These are phyloP conservation scores for Coelopa pilipes DNA, from an alignment of 2,888 invertebrate genomes.

Conservation along the genomic window DNA sequence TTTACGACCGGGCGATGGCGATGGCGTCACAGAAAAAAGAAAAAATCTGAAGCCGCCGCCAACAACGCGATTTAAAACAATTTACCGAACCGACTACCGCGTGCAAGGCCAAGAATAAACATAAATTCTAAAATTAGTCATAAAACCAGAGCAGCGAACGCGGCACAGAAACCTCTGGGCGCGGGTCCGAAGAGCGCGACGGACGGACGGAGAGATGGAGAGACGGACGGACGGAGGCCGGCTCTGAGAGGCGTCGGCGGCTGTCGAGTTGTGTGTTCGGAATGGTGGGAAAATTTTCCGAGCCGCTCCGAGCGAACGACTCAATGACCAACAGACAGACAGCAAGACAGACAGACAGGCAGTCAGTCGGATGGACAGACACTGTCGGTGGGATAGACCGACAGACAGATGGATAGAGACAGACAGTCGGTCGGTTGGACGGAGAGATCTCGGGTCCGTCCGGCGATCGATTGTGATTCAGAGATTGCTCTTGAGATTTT, in stretches of 20 bases:
- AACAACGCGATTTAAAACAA: neutral
- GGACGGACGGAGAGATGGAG: no score
- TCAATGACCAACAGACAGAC: no score
- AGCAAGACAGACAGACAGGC: no score
- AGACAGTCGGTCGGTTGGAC: no score
- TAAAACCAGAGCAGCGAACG: slow-evolving; percentile 13
- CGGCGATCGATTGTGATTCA: neutral
- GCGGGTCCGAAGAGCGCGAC: neutral
- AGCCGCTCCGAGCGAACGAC: neutral
- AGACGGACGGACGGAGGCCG: neutral
- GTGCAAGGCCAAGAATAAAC: neutral
- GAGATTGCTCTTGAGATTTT: neutral
- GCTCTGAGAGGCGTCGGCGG: neutral
- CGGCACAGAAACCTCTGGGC: neutral
- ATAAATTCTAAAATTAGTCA: slow-evolving; percentile 20
- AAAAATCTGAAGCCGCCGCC: no score
- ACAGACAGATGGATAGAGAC: no score
- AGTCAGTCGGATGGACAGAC: no score
- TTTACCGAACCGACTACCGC: slow-evolving; percentile 22
- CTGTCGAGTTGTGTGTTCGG: neutral
- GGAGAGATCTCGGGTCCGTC: neutral
- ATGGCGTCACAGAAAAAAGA: neutral
- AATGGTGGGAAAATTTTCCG: slow-evolving; percentile 29
- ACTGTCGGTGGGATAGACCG: no score
- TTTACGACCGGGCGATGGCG: slow-evolving; percentile 14